phyloP scores from a whole-genome alignment of 1,140 invertebrate species.

The Cherax quadricarinatus region DNA sequence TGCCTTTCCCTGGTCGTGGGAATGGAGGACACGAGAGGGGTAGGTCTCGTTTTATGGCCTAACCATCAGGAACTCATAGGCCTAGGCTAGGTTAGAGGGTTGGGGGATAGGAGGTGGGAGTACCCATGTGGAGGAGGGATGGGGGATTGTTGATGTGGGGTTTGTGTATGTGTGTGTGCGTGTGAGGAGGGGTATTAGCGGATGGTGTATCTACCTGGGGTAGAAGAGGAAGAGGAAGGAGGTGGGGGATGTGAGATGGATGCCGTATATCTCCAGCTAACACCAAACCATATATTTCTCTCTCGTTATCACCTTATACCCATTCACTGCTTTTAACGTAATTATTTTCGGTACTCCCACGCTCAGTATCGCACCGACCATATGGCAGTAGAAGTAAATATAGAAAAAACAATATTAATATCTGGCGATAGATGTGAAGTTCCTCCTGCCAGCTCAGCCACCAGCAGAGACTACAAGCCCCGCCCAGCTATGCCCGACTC shows the following conservation, averaged over 20 bases:
- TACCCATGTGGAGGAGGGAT: not conserved
- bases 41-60: constrained; percentile 5
- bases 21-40: not conserved
- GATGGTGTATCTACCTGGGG: not conserved
- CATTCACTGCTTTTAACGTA: too few relatives aligned
- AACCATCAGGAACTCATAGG: constrained; percentile 8
- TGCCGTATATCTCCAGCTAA: not conserved
- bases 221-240: not conserved
- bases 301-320: too few relatives aligned
- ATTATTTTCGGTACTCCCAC: too few relatives aligned
- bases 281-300: not conserved
- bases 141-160: not conserved
- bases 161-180: not conserved
- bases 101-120: not conserved
- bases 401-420: too few relatives aligned
- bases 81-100: not conserved
- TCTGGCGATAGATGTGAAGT: too few relatives aligned
- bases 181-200: not conserved
- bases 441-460: not conserved
- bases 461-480: not conserved
- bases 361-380: too few relatives aligned
- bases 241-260: not conserved
- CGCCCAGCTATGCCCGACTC: not conserved
- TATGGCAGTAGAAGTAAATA: too few relatives aligned
- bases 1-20: not conserved